Evolutionary conservation across 2,888 invertebrate genomes (phyloP).

Genomic region (Phlogophora meticulosa): DNA sequence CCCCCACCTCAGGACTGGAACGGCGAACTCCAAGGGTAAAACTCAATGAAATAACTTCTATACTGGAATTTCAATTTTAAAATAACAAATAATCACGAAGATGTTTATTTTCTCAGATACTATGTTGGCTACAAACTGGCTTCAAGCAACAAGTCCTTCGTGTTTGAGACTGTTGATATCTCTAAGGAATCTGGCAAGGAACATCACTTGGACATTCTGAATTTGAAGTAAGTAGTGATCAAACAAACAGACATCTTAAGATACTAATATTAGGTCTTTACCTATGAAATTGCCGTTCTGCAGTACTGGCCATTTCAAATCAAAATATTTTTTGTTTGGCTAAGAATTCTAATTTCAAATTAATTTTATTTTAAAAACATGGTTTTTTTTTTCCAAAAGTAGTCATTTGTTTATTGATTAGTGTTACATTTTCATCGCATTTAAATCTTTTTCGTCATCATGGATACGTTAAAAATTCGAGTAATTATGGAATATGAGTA

Average conservation of each 20-base stretch:
- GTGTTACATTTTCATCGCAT: no score
- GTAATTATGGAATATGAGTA: no score
- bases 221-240: conserved; percentile 92
- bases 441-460: no score
- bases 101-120: conserved; percentile 91
- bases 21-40: conserved; percentile 94
- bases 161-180: conserved; percentile 97
- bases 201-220: conserved; percentile 95
- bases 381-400: no score
- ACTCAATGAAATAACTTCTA: neutral
- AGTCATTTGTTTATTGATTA: no score
- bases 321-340: no score
- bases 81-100: neutral
- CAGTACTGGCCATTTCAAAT: no score
- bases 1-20: conserved; percentile 97
- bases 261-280: no score
- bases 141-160: conserved; percentile 96
- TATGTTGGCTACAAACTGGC: conserved; percentile 97
- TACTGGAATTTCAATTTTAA: neutral
- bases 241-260: neutral
- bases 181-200: conserved; percentile 98
- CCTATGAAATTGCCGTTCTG: no score
- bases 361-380: no score
- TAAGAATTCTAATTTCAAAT: no score
- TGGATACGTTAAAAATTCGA: no score